Evolutionary conservation across 2,113 vertebrate genomes (phyloP).

Genomic region (Sitta europaea): DNA sequence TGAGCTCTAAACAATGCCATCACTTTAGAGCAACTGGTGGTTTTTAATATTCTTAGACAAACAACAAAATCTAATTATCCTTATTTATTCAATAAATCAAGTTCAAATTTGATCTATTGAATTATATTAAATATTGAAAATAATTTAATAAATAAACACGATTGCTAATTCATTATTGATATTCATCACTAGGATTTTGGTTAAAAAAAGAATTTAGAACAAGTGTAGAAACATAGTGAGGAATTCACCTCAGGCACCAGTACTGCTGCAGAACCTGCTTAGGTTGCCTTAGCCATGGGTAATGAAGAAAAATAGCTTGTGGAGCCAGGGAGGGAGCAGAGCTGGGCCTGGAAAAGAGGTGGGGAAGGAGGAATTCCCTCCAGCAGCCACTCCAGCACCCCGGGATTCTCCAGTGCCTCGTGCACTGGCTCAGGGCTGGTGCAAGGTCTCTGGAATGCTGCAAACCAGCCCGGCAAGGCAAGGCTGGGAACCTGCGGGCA

Average conservation of each 20-base stretch:
- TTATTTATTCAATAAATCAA: conserved; percentile 53
- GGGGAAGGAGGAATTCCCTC: not conserved
- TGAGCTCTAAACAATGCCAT: conserved; percentile 1
- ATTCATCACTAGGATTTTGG: conserved; percentile 20
- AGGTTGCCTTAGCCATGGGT: not conserved
- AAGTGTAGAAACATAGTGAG: not conserved
- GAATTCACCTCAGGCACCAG: not conserved
- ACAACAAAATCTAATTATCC: conserved; percentile 45
- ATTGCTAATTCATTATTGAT: conserved; percentile 64
- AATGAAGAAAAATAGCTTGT: not conserved
- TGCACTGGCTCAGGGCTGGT: not conserved
- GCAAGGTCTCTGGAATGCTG: not conserved
- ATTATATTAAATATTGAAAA: conserved; percentile 72
- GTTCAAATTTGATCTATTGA: conserved; percentile 68
- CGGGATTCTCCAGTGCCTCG: accelerated
- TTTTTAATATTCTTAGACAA: conserved; percentile 61
- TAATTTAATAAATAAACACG: conserved; percentile 61
- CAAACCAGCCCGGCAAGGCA: not conserved
- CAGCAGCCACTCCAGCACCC: not conserved
- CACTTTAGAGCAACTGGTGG: conserved; percentile 10
- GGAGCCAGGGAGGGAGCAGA: not conserved
- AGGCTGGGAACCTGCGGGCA: not conserved
- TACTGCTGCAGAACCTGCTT: not conserved
- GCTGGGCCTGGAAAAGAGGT: not conserved
- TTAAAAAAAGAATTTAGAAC: conserved; percentile 42